Conservation (phyloP, 2,797 vertebrate species). For the Cirrhinus molitorella region DNA sequence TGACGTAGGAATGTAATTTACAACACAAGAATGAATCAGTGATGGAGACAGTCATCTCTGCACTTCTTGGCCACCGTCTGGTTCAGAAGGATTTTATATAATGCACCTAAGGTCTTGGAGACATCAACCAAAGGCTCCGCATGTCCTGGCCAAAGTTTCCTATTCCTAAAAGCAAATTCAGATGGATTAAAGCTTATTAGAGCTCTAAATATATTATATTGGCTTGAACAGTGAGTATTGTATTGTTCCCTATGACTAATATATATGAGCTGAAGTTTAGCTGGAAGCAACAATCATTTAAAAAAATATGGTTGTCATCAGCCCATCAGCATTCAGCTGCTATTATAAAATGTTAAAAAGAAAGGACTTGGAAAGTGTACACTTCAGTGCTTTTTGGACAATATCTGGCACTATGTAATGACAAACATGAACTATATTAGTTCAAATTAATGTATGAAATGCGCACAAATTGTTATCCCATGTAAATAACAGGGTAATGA, state of each 20-base stretch:
- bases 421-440: background rate
- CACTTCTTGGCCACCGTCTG: background rate
- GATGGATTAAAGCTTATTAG: slow-evolving; percentile 8
- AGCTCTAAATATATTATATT: slow-evolving; percentile 4
- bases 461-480: background rate
- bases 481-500: background rate
- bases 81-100: slow-evolving; percentile 14
- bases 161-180: slow-evolving; percentile 22
- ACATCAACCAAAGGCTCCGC: slow-evolving; percentile 15
- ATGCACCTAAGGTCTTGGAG: slow-evolving; percentile 10
- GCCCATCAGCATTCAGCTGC: background rate
- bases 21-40: slow-evolving; percentile 55
- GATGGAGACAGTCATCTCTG: slow-evolving; percentile 44
- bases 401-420: background rate
- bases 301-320: background rate
- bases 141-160: slow-evolving; percentile 20
- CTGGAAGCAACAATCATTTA: background rate
- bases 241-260: background rate
- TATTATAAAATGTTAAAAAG: background rate
- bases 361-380: background rate
- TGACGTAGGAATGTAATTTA: slow-evolving; percentile 55
- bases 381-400: background rate
- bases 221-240: slow-evolving; percentile 14
- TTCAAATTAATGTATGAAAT: slow-evolving; percentile 3
- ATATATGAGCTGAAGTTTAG: slow-evolving; percentile 19